Evolutionary conservation across 2,113 vertebrate genomes (phyloP).

Genomic region (Morone saxatilis): DNA sequence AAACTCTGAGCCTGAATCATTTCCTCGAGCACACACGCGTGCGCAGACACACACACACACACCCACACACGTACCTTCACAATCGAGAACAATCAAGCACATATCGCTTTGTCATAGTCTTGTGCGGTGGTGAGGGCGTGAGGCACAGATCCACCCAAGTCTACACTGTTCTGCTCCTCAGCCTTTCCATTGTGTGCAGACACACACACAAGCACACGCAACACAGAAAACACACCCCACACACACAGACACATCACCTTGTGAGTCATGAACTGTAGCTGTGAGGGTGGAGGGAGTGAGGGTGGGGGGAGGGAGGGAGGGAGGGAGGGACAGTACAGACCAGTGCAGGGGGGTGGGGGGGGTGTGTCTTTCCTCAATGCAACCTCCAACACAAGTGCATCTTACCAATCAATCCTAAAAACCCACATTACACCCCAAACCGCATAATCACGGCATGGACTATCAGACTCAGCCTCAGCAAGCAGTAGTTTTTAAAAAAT

Average conservation of each 20-base stretch:
- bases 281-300: conserved; percentile 19
- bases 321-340: conserved; percentile 26
- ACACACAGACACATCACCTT: conserved; percentile 7
- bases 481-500: neutral
- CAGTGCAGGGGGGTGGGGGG: too few relatives aligned
- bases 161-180: conserved; percentile 1
- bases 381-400: conserved; percentile 21
- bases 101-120: conserved; percentile 8
- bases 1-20: conserved; percentile 64
- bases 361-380: conserved; percentile 22
- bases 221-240: conserved; percentile 7
- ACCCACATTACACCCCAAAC: conserved; percentile 4
- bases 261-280: conserved; percentile 51
- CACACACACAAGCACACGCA: neutral
- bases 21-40: conserved; percentile 48
- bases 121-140: neutral
- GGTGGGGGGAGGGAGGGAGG: conserved; percentile 5
- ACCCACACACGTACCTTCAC: neutral
- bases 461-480: neutral
- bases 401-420: conserved; percentile 28
- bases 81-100: conserved; percentile 9
- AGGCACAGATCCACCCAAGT: conserved; percentile 20
- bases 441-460: neutral
- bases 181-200: conserved; percentile 25
- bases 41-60: neutral